Evolutionary conservation across 1,140 invertebrate species (phyloP).

Genomic region (Leptonema lineaticorne): DNA sequence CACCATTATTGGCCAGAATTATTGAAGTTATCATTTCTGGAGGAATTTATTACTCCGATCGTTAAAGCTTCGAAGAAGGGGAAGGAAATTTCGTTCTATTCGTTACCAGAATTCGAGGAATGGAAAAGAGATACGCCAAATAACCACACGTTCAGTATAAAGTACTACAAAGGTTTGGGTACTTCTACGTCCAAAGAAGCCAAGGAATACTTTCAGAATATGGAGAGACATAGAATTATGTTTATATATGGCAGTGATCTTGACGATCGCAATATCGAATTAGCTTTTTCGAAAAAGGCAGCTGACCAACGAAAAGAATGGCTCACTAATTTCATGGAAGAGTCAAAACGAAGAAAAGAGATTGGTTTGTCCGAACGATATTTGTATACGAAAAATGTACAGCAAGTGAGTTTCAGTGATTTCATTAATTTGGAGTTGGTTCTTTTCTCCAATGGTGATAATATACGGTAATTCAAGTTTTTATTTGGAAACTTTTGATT

Average conservation of each 20-base stretch:
- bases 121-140: conserved; percentile 94
- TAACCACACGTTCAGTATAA: conserved; percentile 91
- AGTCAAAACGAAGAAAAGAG: conserved; percentile 85
- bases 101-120: conserved; percentile 96
- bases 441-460: conserved; percentile 96
- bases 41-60: conserved; percentile 99
- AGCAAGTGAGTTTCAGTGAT: conserved; percentile 82
- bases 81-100: conserved; percentile 88
- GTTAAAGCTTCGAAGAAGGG: conserved; percentile 93
- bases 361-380: conserved; percentile 88
- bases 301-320: conserved; percentile 96
- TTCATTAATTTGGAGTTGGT: conserved; percentile 98
- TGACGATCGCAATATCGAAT: conserved; percentile 91
- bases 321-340: conserved; percentile 96
- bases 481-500: background rate
- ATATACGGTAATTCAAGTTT: conserved; percentile 66
- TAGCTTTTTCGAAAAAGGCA: conserved; percentile 97
- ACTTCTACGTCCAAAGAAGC: conserved; percentile 97
- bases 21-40: conserved; percentile 85
- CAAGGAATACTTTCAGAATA: conserved; percentile 98
- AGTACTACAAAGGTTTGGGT: conserved; percentile 99
- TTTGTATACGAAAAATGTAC: conserved; percentile 92
- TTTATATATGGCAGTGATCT: conserved; percentile 85
- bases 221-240: conserved; percentile 88
- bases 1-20: conserved; percentile 98